Evolutionary conservation across 2,888 invertebrate genomes (phyloP).

Genomic region (Spisula solida): DNA sequence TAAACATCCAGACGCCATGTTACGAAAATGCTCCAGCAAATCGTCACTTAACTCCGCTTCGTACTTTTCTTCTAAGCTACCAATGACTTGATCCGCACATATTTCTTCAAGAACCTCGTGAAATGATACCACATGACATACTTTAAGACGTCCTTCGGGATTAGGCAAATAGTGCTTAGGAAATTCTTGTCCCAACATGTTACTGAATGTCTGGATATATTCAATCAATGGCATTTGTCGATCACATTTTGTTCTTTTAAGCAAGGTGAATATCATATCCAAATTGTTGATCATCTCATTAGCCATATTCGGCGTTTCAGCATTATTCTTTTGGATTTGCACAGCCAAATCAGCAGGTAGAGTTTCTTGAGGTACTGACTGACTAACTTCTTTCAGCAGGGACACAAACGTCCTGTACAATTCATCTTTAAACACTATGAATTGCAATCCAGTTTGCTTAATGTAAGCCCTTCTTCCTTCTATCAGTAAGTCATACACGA

Average conservation of each 20-base stretch:
- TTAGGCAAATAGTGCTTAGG: slow-evolving; percentile 66
- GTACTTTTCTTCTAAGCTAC: slow-evolving; percentile 62
- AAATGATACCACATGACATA: slow-evolving; percentile 70
- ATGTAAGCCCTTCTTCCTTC: slow-evolving; percentile 59
- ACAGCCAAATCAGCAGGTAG: slow-evolving; percentile 58
- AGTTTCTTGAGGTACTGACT: slow-evolving; percentile 57
- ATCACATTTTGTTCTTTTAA: slow-evolving; percentile 70
- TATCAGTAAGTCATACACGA: slow-evolving; percentile 53
- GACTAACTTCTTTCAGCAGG: slow-evolving; percentile 54
- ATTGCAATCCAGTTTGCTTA: slow-evolving; percentile 50
- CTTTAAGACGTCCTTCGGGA: slow-evolving; percentile 63
- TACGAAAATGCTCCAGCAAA: slow-evolving; percentile 43
- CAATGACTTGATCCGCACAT: slow-evolving; percentile 67
- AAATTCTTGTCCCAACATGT: slow-evolving; percentile 49
- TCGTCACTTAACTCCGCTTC: slow-evolving; percentile 55
- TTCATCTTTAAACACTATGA: slow-evolving; percentile 71
- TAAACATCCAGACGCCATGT: slow-evolving; percentile 25
- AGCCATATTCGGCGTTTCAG: slow-evolving; percentile 50
- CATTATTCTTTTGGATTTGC: slow-evolving; percentile 54
- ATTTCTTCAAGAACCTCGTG: slow-evolving; percentile 70
- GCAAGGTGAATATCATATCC: slow-evolving; percentile 70
- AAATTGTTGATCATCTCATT: slow-evolving; percentile 64
- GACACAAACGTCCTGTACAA: slow-evolving; percentile 67
- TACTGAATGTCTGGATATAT: slow-evolving; percentile 64
- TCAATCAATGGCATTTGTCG: slow-evolving; percentile 63